These are phyloP conservation scores for Nyleta sp. DNA, from an alignment of 2,888 invertebrate genomes.

Conservation along the genomic window DNA sequence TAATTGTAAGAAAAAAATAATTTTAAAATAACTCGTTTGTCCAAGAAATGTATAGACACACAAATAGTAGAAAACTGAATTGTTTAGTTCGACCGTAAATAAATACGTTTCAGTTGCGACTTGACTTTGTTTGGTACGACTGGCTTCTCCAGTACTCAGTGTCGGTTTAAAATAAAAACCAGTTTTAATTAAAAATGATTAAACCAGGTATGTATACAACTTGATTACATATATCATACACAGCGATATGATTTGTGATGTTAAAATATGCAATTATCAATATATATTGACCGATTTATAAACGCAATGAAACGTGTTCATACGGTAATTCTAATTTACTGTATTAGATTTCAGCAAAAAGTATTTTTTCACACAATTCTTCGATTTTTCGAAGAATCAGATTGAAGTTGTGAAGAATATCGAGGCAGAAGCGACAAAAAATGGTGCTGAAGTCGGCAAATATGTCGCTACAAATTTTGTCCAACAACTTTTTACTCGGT, in stretches of 20 bases:
- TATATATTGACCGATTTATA: background rate
- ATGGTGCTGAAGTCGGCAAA: background rate
- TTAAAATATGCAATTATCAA: background rate
- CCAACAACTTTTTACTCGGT: slow-evolving; percentile 2
- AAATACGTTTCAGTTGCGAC: background rate
- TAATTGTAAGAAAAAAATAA: no score
- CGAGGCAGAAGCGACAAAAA: background rate
- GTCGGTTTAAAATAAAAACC: background rate
- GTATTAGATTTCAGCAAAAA: slow-evolving; percentile 3
- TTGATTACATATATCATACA: background rate
- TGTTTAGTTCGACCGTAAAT: no score
- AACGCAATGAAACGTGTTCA: background rate
- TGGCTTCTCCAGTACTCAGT: slow-evolving; percentile 3
- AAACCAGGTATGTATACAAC: background rate
- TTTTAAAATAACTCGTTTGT: no score
- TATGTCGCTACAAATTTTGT: background rate
- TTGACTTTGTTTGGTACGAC: background rate
- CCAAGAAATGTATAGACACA: no score
- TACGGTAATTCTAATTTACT: background rate
- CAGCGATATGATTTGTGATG: background rate
- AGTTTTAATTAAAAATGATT: background rate
- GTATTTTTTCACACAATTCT: background rate
- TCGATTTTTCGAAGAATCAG: background rate
- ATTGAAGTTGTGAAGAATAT: background rate
- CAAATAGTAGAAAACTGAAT: no score